These are phyloP conservation scores for Gorilla gorilla DNA, from an alignment of 2,113 vertebrate species.

Conservation along the genomic window DNA sequence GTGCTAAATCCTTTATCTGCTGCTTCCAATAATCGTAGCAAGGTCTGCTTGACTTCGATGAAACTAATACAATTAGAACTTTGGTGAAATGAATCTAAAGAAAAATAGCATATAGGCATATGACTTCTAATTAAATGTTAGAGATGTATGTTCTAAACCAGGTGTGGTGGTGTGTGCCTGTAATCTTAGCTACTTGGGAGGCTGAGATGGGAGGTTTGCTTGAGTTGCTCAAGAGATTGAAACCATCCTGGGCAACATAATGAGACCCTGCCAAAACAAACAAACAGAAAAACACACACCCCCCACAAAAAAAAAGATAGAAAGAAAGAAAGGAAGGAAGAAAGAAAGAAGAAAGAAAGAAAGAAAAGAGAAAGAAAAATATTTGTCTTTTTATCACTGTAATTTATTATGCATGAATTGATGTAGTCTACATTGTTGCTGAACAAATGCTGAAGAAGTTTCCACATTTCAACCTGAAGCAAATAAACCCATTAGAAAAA, in stretches of 20 bases:
- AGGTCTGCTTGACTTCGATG: not conserved
- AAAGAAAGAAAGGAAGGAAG: too few relatives aligned
- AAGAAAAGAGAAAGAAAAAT: not conserved
- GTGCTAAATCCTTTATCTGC: not conserved
- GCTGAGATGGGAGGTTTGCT: too few relatives aligned
- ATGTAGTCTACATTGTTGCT: not conserved
- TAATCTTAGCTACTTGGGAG: too few relatives aligned
- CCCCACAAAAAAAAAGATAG: too few relatives aligned
- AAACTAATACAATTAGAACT: constrained; percentile 34
- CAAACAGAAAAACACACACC: too few relatives aligned
- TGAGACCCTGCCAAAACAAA: too few relatives aligned
- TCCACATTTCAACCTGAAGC: not conserved
- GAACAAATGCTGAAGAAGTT: not conserved
- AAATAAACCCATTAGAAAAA: constrained; percentile 13
- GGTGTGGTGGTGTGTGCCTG: too few relatives aligned
- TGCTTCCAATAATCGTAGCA: not conserved
- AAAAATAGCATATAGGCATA: not conserved
- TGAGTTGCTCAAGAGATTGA: too few relatives aligned
- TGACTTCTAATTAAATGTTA: constrained; percentile 12
- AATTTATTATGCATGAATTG: not conserved
- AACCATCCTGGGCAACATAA: too few relatives aligned
- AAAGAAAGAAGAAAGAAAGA: not conserved
- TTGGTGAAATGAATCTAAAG: constrained; percentile 31
- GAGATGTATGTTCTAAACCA: too few relatives aligned
- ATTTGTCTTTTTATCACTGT: not conserved